Conservation (phyloP, 1,140 invertebrate genomes). For the Delia radicum region DNA sequence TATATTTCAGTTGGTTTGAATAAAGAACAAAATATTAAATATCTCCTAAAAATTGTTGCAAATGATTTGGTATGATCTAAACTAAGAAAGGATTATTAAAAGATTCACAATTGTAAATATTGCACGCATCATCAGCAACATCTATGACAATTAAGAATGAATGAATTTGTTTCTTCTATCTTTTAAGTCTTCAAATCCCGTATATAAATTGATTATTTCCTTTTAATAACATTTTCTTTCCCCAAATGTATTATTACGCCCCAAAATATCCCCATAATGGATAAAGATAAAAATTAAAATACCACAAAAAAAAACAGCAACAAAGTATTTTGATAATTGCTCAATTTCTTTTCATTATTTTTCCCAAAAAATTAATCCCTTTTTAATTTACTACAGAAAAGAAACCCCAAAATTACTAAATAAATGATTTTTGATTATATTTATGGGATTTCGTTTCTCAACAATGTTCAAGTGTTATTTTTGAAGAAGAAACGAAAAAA, state of each 20-base stretch:
- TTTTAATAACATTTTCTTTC: not conserved
- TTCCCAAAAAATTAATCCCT: slow-evolving; percentile 1
- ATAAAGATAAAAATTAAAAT: not conserved
- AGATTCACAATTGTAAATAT: too few species aligned
- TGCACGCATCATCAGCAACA: not conserved
- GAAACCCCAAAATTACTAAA: not conserved
- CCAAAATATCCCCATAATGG: not conserved
- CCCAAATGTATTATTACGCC: not conserved
- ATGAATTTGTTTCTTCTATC: too few species aligned
- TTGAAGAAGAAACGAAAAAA: too few species aligned
- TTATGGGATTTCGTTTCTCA: not conserved
- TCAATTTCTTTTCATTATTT: slow-evolving; percentile 5
- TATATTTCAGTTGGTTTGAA: too few species aligned
- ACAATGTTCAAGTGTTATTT: too few species aligned
- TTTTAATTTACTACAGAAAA: slow-evolving; percentile 16
- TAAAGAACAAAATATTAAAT: too few species aligned
- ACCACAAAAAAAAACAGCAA: slow-evolving; percentile 9
- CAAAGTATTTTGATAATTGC: slow-evolving; percentile 16
- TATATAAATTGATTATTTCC: slow-evolving; percentile 3
- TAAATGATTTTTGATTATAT: not conserved
- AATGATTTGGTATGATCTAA: too few species aligned
- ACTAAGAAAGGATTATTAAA: too few species aligned
- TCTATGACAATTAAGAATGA: not conserved
- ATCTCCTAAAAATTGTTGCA: too few species aligned
- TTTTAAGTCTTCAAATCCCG: not conserved